phyloP scores from a whole-genome alignment of 2,113 vertebrate genomes.

The Vimba vimba region DNA sequence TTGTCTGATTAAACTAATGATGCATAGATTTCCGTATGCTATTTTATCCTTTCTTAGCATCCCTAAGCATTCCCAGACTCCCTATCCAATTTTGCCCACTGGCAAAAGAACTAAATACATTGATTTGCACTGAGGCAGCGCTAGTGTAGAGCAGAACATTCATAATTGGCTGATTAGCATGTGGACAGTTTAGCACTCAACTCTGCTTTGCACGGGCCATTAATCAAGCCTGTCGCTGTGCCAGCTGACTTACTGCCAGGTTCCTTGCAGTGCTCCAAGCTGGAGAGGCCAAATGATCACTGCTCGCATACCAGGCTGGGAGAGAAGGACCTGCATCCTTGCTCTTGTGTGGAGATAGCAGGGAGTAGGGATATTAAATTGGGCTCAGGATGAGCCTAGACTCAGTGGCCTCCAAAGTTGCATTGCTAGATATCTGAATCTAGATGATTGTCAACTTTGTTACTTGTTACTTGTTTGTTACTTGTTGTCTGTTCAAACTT shows the following conservation, averaged over 20 bases:
- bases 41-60: not conserved
- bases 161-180: constrained; percentile 79
- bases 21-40: not conserved
- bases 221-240: constrained; percentile 65
- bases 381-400: not conserved
- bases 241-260: constrained; percentile 74
- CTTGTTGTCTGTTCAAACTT: not conserved
- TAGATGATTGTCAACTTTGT: not conserved
- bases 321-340: not conserved
- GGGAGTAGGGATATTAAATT: not conserved
- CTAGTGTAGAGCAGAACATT: constrained; percentile 44
- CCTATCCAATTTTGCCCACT: not conserved
- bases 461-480: not conserved
- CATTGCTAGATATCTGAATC: not conserved
- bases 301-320: constrained; percentile 20
- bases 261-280: constrained; percentile 42
- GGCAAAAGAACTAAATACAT: constrained; percentile 34
- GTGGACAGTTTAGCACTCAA: constrained; percentile 74
- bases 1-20: constrained; percentile 1
- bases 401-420: not conserved
- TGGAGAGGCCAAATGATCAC: constrained; percentile 16
- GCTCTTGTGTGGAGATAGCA: not conserved
- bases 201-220: constrained; percentile 68
- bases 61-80: constrained; percentile 11
- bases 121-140: constrained; percentile 34